These are phyloP conservation scores for Lipophrys pholis DNA, from an alignment of 2,113 vertebrate genomes.

Conservation along the genomic window DNA sequence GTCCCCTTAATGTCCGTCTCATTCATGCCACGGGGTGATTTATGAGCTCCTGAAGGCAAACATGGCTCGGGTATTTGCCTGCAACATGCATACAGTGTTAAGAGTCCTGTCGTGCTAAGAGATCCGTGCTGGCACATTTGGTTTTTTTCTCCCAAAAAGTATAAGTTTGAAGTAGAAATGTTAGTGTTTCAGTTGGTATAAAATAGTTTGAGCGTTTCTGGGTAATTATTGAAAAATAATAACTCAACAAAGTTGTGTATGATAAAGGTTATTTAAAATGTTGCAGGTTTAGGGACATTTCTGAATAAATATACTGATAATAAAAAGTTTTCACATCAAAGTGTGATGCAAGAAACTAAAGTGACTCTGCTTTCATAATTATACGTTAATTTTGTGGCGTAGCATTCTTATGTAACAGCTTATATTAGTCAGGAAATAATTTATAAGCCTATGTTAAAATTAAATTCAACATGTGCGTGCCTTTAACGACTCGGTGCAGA, in stretches of 20 bases:
- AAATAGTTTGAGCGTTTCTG: neutral
- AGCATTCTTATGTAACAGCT: too few species aligned
- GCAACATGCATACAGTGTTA: constrained; percentile 68
- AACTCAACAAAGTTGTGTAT: too few species aligned
- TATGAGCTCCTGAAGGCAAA: constrained; percentile 95
- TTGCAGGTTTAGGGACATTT: neutral
- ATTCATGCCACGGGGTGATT: constrained; percentile 98
- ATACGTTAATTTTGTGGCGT: neutral
- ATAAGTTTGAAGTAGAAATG: constrained; percentile 30
- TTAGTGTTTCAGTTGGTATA: neutral
- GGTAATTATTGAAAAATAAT: neutral
- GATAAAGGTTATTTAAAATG: too few species aligned
- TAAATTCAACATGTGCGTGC: constrained; percentile 20
- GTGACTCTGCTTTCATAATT: neutral
- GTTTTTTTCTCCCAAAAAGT: constrained; percentile 24
- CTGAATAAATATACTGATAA: neutral
- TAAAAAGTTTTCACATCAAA: constrained; percentile 4
- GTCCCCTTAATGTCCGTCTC: constrained; percentile 97
- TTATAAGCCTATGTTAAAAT: neutral
- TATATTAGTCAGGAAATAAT: neutral
- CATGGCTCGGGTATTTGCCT: constrained; percentile 84
- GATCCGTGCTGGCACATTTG: constrained; percentile 38
- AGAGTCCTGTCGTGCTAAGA: constrained; percentile 55
- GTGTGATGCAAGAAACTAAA: neutral
- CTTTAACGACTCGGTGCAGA: constrained; percentile 9